phyloP scores from a whole-genome alignment of 2,888 invertebrate species.

The Latheticus oryzae region DNA sequence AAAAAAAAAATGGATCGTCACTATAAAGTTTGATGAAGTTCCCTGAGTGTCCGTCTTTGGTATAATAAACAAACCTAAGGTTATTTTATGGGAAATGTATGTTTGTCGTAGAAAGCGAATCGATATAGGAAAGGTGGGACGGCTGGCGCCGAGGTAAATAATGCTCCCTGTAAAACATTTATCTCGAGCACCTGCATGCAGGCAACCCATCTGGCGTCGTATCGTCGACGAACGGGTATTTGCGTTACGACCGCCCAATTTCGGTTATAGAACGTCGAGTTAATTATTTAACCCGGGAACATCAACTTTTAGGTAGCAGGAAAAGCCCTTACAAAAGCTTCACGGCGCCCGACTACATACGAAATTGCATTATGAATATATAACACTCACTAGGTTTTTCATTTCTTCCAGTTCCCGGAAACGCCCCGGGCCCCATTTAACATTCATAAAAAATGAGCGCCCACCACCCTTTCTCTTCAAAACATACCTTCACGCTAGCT shows the following conservation, averaged over 20 bases:
- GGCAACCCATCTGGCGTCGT: conserved; percentile 51
- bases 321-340: conserved; percentile 23
- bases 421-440: conserved; percentile 30
- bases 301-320: conserved; percentile 32
- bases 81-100: conserved; percentile 45
- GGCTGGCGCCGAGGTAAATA: conserved; percentile 53
- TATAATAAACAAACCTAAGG: conserved; percentile 36
- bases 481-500: conserved; percentile 1
- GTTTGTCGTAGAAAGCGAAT: conserved; percentile 52
- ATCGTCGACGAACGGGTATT: conserved; percentile 34
- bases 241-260: conserved; percentile 39
- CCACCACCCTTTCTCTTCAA: conserved; percentile 4
- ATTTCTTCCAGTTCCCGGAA: conserved; percentile 35
- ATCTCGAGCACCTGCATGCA: conserved; percentile 57
- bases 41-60: conserved; percentile 23
- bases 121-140: conserved; percentile 53
- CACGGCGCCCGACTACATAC: conserved; percentile 30
- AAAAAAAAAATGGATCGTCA: too few relatives aligned
- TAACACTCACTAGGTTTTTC: conserved; percentile 36
- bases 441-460: conserved; percentile 36
- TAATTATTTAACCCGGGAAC: conserved; percentile 35
- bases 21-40: too few relatives aligned
- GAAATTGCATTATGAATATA: conserved; percentile 42
- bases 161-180: conserved; percentile 55
- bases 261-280: conserved; percentile 35